Base-by-base conservation (phyloP, 2,888 invertebrate species). In the Pollenia labialis region DNA sequence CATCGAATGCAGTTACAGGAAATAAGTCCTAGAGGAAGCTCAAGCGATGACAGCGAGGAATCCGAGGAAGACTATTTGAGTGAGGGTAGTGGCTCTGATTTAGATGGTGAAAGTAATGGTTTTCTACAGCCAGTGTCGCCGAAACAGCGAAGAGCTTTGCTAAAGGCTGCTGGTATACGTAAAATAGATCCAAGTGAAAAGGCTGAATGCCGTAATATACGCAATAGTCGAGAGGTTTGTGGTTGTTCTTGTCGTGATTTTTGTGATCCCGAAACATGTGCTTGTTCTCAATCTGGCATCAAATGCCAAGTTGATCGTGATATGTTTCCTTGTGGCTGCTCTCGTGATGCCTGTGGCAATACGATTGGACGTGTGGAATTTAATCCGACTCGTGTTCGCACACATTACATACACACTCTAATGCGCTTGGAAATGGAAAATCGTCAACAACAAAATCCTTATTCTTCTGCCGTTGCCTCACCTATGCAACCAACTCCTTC, bases 241-340 rank as follows among this genome's bases (percentile, higher is more conserved):
- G 98, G 98, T 58, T 98, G 98, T 93, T 96, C 96, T 66, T 98
- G 98, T 92, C 97, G 98, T 93, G 97, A 97, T 72, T 96, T 96
- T 91, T 99, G 99, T 94, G 98, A 98, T 94, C 99, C 99, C 1
- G 98, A 98, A 90, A 98, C 96, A 32, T 99, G 99, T 93, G 96
- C 97, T 16, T 99, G 99, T 94, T 97, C 98, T 92, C 96, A 97
- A 91, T 97, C 97, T 62, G 98, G 98, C 87, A 99, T 99, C 89
- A 98, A 99, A 94, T 99, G 99, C 93, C 99, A 99, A 95, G 99
- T 99, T 77, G 99, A 99, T 93, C 95, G 99, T 86, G 95, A 97
- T 85, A 98, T 97, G 91, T 99, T 99, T 92, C 99, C 99, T 0
- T 99, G 99, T 93, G 98, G 99, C 12, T 99, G 99, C 93, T 97